phyloP scores from a whole-genome alignment of 1,140 invertebrate genomes.

The Diachasma alloeum region DNA sequence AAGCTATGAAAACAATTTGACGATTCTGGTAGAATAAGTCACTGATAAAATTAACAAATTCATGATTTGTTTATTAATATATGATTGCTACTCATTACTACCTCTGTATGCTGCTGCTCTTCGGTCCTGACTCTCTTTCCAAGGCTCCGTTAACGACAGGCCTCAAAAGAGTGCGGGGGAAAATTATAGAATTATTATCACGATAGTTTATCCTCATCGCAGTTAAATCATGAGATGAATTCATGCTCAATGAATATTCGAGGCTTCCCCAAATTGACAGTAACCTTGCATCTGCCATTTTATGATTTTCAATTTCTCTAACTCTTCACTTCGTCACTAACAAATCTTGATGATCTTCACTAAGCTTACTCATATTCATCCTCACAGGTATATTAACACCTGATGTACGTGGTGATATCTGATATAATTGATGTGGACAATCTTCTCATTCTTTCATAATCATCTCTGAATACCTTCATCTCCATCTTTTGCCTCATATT shows the following conservation, averaged over 20 bases:
- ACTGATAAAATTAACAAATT: background rate
- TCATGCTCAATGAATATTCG: conserved; percentile 27
- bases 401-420: background rate
- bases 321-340: conserved; percentile 16
- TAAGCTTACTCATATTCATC: background rate
- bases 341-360: background rate
- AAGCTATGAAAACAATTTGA: background rate
- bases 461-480: conserved; percentile 18
- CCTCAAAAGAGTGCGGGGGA: background rate
- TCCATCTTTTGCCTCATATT: conserved; percentile 24
- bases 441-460: background rate
- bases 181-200: background rate
- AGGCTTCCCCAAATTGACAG: conserved; percentile 43
- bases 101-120: conserved; percentile 57
- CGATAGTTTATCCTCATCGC: background rate
- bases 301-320: conserved; percentile 29
- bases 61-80: background rate
- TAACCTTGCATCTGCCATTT: conserved; percentile 53
- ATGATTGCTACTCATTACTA: conserved; percentile 2
- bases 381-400: background rate
- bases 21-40: background rate
- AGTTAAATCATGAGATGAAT: conserved; percentile 18
- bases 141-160: conserved; percentile 51
- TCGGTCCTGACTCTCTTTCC: conserved; percentile 63
- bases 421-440: background rate